A percentile compares a stretch with the other conserved stretches of the same genome.
Evolutionary conservation across 2,888 invertebrate genomes (phyloP).

Genomic region (Quadroppia sp.): DNA sequence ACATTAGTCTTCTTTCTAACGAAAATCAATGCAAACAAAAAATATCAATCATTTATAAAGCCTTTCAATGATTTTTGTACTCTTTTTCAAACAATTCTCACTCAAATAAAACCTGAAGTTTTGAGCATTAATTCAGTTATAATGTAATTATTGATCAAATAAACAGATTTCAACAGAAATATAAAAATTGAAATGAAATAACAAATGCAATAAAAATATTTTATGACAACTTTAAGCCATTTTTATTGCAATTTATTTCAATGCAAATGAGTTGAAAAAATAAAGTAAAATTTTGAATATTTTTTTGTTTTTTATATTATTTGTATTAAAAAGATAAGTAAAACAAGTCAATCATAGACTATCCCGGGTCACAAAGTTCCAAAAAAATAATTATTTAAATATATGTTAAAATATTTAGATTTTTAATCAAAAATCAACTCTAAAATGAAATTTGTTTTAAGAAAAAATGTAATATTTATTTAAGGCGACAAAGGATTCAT

Average conservation of each 20-base stretch:
- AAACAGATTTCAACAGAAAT: background rate
- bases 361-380: too few species aligned
- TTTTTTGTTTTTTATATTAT: too few species aligned
- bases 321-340: too few species aligned
- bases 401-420: too few species aligned
- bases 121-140: background rate
- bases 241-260: background rate
- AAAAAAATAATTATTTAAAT: too few species aligned
- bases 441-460: too few species aligned
- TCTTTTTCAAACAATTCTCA: background rate
- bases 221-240: slow-evolving; percentile 2
- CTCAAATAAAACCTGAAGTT: background rate
- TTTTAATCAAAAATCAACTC: too few species aligned
- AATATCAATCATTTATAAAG: background rate
- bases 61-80: background rate
- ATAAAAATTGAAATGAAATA: background rate
- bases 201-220: background rate
- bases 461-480: background rate
- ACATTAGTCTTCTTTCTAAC: background rate
- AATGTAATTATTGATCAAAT: slow-evolving; percentile 4
- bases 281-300: too few species aligned
- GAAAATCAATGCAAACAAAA: slow-evolving; percentile 12
- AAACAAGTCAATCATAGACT: too few species aligned
- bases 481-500: background rate
- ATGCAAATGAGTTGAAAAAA: too few species aligned